Evolutionary conservation across 2,888 invertebrate species (phyloP).

Genomic region (Odontothrips loti): DNA sequence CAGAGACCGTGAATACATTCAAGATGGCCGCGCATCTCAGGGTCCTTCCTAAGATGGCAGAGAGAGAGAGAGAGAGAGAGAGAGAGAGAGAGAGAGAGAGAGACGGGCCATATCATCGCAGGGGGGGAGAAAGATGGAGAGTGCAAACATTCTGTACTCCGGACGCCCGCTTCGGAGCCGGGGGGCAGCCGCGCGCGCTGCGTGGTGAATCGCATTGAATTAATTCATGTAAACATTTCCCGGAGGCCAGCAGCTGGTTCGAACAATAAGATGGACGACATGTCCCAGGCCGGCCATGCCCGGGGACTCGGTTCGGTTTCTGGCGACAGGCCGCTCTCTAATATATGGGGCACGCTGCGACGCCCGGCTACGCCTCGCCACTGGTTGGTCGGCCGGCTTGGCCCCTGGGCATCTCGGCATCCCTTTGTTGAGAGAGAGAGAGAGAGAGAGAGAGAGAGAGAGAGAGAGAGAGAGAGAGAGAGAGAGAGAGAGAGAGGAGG

Average conservation of each 20-base stretch:
- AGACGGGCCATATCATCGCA: no score
- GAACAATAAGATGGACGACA: constrained; percentile 16
- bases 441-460: background rate
- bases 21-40: background rate
- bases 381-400: background rate
- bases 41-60: no score
- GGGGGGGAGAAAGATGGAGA: no score
- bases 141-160: no score
- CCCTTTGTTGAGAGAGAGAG: background rate
- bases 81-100: no score
- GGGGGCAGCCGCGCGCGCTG: background rate
- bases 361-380: background rate
- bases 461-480: background rate
- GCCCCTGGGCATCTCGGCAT: background rate
- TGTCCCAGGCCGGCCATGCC: background rate
- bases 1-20: no score
- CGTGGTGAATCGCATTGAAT: constrained; percentile 3
- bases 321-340: background rate
- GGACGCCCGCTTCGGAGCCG: background rate
- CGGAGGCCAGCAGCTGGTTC: background rate
- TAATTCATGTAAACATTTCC: constrained; percentile 26
- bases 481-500: background rate
- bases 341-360: constrained; percentile 7
- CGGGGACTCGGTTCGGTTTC: background rate
- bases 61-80: no score